Base-by-base conservation (phyloP, 2,888 invertebrate species). In the Hirudinaria manillensis region DNA sequence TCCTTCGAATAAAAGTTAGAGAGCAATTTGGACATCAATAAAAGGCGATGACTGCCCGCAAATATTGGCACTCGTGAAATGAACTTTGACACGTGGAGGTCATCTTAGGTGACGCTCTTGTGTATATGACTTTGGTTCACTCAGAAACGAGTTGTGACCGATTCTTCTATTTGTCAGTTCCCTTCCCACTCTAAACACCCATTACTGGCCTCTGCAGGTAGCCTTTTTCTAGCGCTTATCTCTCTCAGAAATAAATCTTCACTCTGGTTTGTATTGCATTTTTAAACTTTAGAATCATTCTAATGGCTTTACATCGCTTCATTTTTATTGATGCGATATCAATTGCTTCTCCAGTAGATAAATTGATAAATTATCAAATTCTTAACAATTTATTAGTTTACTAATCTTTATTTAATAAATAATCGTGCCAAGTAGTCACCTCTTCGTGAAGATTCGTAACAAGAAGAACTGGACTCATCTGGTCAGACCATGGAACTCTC, bases 391-490 rank as follows among this genome's bases (percentile, higher is more conserved):
- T n/a, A n/a, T n/a, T n/a, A n/a, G n/a, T n/a, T n/a, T n/a, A n/a
- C n/a, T n/a, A n/a, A n/a, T n/a, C n/a, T n/a, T n/a, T n/a, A n/a
- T n/a, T n/a, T n/a, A n/a, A n/a, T n/a, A n/a, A n/a, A n/a, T 16
- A 45, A 10, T 36, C 45, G 13, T 45, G n/a, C 45, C 24, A 61
- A 61, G 7, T 7, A 61, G 21, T 61, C 32, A 73, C 73, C 65
- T 73, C 73, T 73, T 73, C 73, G 24, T 73, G 73, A n/a, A 73
- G 73, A 36, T 73, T 73, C n/a, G 73, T 73, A 29, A 76, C 76
- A 32, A 76, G 65, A 24, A 76, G 73, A 29, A 97, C 97, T 3
- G 79, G 61, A 68, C 70, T 70, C 10, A 32, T 56, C 70, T 66
- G 71, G 36, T 32, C 74, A 66, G 53, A 71, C 75, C 38, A 75